A percentile compares a stretch with the other conserved stretches of the same genome.
phyloP scores from a whole-genome alignment of 2,888 invertebrate genomes.

The Odontomyia ornata region DNA sequence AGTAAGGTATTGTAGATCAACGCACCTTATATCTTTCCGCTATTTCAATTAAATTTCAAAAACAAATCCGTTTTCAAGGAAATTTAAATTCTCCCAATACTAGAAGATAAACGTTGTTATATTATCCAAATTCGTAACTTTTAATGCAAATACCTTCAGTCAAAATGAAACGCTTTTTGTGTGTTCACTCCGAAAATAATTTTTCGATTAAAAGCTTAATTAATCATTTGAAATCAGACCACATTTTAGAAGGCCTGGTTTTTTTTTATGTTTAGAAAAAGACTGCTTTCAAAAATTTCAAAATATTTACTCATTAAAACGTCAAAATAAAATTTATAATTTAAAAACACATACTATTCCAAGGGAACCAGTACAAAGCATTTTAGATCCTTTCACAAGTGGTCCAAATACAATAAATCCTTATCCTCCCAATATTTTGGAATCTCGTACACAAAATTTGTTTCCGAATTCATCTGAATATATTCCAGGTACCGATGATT shows the following conservation, averaged over 20 bases:
- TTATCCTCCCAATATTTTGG: no score
- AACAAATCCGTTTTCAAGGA: no score
- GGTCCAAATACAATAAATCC: no score
- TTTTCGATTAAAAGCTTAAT: neutral
- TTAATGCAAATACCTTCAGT: neutral
- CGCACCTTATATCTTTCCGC: neutral
- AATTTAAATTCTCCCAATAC: no score
- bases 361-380: neutral
- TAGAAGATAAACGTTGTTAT: no score
- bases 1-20: no score
- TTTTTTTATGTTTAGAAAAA: neutral
- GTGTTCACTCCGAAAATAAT: neutral
- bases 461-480: neutral
- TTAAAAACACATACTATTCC: neutral
- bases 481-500: neutral
- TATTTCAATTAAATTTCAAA: no score
- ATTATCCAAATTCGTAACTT: no score
- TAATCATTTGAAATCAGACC: neutral
- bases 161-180: neutral
- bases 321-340: neutral
- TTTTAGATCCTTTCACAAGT: no score
- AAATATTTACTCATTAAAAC: neutral
- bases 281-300: no score
- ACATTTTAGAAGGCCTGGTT: neutral
- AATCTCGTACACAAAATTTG: no score